phyloP scores from a whole-genome alignment of 2,797 vertebrate genomes.

The Fistularia commersonii region DNA sequence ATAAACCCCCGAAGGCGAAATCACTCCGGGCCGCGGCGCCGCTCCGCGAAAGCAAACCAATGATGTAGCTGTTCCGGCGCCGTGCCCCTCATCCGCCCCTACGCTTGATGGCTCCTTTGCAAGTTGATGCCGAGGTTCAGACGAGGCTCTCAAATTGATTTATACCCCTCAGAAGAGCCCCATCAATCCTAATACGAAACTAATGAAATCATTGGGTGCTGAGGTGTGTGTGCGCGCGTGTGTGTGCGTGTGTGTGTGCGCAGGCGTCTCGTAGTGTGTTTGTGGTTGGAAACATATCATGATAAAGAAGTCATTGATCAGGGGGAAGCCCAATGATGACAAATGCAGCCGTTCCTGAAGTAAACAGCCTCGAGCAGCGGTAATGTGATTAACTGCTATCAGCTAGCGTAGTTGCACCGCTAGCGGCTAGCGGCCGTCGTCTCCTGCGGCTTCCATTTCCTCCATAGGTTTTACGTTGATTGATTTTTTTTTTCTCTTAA shows the following conservation, averaged over 20 bases:
- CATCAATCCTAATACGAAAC: slow-evolving; percentile 74
- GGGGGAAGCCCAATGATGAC: slow-evolving; percentile 52
- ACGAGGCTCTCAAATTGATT: slow-evolving; percentile 69
- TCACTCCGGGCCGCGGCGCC: slow-evolving; percentile 35
- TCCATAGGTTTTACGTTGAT: too few relatives aligned
- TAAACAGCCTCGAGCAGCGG: slow-evolving; percentile 39
- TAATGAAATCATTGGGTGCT: slow-evolving; percentile 69
- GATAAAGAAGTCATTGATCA: slow-evolving; percentile 65
- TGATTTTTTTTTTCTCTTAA: too few relatives aligned
- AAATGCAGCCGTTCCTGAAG: slow-evolving; percentile 41
- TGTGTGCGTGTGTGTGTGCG: slow-evolving; percentile 4
- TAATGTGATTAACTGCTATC: slow-evolving; percentile 17
- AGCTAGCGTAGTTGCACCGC: slow-evolving; percentile 2
- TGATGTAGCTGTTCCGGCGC: slow-evolving; percentile 62
- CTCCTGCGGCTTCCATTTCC: too few relatives aligned
- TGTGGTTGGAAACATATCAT: slow-evolving; percentile 52
- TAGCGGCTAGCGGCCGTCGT: too few relatives aligned
- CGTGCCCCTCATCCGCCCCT: slow-evolving; percentile 50
- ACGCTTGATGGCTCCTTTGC: slow-evolving; percentile 59
- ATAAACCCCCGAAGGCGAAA: slow-evolving; percentile 65
- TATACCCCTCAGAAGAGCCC: slow-evolving; percentile 61
- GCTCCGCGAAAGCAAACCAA: slow-evolving; percentile 56
- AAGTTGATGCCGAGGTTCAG: slow-evolving; percentile 51
- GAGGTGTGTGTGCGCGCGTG: slow-evolving; percentile 27
- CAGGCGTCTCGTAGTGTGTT: slow-evolving; percentile 7